Evolutionary conservation across 92 coral and sea anemone genomes (phyloP).

Genomic region (Umimayanthus kanabou): DNA sequence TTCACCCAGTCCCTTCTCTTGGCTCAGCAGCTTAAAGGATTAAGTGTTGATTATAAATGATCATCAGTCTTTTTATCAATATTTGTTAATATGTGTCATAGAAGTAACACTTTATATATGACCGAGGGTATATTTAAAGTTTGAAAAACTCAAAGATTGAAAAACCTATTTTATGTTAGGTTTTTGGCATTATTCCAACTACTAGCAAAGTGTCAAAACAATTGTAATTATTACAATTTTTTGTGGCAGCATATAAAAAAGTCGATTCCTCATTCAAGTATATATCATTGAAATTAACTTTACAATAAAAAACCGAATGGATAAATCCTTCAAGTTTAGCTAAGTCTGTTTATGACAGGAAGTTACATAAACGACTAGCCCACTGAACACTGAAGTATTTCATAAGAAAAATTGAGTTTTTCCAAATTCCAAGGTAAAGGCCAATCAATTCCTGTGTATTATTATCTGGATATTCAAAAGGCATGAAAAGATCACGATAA

Average conservation of each 20-base stretch:
- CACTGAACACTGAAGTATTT: neutral
- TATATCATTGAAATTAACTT: neutral
- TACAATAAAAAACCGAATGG: neutral
- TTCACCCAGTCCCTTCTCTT: neutral
- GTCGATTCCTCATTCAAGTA: neutral
- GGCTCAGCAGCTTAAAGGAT: neutral
- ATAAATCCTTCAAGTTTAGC: neutral
- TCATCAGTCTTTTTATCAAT: neutral
- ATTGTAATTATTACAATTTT: no score
- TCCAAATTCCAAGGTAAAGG: neutral
- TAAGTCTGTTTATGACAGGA: neutral
- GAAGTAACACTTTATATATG: neutral
- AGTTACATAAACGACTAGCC: no score
- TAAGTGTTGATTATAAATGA: neutral
- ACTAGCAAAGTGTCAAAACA: neutral
- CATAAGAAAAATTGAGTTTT: no score
- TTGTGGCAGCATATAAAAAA: neutral
- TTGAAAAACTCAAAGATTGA: neutral
- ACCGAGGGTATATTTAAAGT: no score
- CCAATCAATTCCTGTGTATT: no score
- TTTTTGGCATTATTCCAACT: neutral
- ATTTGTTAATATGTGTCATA: neutral
- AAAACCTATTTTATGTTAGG: neutral
- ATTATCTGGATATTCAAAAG: no score
- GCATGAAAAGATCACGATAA: no score